Percentiles rank a stretch among this genome's conserved stretches.
Evolutionary conservation across 2,797 vertebrate species (phyloP).

Genomic region (Onychomys torridus): DNA sequence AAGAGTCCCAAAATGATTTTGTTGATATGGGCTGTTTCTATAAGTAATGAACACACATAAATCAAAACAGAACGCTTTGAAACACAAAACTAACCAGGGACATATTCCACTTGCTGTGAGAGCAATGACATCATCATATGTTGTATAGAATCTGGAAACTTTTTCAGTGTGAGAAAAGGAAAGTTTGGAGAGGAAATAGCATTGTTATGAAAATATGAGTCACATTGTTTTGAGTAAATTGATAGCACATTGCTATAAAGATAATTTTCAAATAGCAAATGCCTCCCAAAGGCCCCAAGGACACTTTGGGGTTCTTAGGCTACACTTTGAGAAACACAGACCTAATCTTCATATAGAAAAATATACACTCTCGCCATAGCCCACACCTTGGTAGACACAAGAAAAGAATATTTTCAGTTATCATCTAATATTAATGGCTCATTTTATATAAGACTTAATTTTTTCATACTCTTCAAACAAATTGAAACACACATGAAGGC

Average conservation of each 20-base stretch:
- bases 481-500: constrained; percentile 29
- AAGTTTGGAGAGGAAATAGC: not conserved
- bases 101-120: not conserved
- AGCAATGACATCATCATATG: not conserved
- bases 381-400: not conserved
- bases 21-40: not conserved
- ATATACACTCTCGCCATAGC: not conserved
- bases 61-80: constrained; percentile 11
- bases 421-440: constrained; percentile 16
- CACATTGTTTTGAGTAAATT: not conserved
- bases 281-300: not conserved
- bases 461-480: constrained; percentile 57
- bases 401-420: not conserved
- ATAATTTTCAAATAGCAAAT: not conserved
- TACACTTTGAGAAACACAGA: not conserved
- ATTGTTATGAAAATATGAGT: not conserved
- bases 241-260: not conserved
- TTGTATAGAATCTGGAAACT: not conserved
- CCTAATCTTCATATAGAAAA: not conserved
- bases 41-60: not conserved
- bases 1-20: constrained; percentile 9
- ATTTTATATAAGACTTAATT: constrained; percentile 43
- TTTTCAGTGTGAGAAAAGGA: not conserved
- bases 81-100: not conserved
- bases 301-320: not conserved